Evolutionary conservation across 2,113 vertebrate genomes (phyloP), one percentile per base, ranked within the genome.

Genomic region (Podiceps cristatus): DNA sequence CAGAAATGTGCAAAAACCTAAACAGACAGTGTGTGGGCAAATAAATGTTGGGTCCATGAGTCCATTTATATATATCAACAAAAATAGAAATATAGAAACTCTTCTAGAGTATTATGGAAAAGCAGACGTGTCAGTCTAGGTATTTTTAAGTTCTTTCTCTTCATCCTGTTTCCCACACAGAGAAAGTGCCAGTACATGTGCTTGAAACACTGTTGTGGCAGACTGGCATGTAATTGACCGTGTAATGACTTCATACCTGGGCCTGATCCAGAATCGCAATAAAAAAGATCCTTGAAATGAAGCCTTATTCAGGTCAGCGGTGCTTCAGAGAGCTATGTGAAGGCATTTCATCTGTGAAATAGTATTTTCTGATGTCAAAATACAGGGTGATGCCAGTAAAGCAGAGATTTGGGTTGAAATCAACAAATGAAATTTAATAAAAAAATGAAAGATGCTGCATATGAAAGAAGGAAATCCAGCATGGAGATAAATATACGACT

Each of bases 231-330:
- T 75, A 91, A 89, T 42, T 84, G 83, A 85, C 74, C 24, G 1
- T 76, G 45, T 75, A 82, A 91, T 87, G 50, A 91, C 71, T 93
- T 81, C 84, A 82, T 82, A 79, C 23, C n/a, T 88, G 89, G 84
- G 53, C n/a, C n/a, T 75, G 64, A 89, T 91, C 66, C 91, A 96
- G 66, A 87, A 78, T 75, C 28, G 82, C 31, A 86, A 47, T 73
- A 16, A 69, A 92, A 87, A 49, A 10, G 7, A 3, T 53, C 73
- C 53, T 73, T 66, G 58, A 91, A 96, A 85, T 68, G 23, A 59
- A 95, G 35, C 25, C 42, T 93, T 85, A 69, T 82, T 91, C 42
- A 85, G 86, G 62, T 87, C 86, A 89, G 40, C 72, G 56, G 35
- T 85, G 49, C 40, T 96, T 88, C 64, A 58, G 9, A 69, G 37